Evolutionary conservation across 2,113 vertebrate species (phyloP).

Genomic region (Oryzias melastigma): DNA sequence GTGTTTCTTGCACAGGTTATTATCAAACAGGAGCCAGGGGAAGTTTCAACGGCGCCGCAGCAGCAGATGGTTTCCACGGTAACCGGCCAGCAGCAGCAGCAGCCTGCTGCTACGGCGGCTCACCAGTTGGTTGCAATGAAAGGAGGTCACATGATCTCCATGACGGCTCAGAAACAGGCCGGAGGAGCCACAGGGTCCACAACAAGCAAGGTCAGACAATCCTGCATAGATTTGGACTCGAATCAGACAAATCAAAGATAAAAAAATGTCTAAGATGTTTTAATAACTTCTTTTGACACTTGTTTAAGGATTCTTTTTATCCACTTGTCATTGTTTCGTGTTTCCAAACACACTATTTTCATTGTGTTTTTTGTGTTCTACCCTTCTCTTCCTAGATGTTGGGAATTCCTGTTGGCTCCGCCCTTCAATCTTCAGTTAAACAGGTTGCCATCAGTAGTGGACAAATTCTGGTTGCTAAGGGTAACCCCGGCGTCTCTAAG

Average conservation of each 20-base stretch:
- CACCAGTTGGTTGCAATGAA: slow-evolving; percentile 96
- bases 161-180: slow-evolving; percentile 90
- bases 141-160: slow-evolving; percentile 92
- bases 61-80: slow-evolving; percentile 78
- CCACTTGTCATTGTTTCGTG: too few species aligned
- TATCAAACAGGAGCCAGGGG: slow-evolving; percentile 97
- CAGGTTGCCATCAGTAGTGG: slow-evolving; percentile 95
- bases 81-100: slow-evolving; percentile 83
- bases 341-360: too few species aligned
- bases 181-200: slow-evolving; percentile 74
- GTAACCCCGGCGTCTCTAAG: slow-evolving; percentile 86
- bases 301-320: too few species aligned
- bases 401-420: slow-evolving; percentile 88
- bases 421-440: slow-evolving; percentile 90
- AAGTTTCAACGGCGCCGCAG: slow-evolving; percentile 78
- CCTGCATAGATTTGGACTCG: neutral
- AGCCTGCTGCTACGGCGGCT: slow-evolving; percentile 68
- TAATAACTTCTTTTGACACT: too few species aligned
- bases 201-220: slow-evolving; percentile 81
- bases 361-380: too few species aligned
- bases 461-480: slow-evolving; percentile 96
- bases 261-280: too few species aligned
- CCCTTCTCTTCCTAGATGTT: slow-evolving; percentile 81
- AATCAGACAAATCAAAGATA: too few species aligned
- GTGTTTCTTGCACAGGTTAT: slow-evolving; percentile 82